phyloP scores from a whole-genome alignment of 1,140 invertebrate species.

The Archegozetes longisetosus region DNA sequence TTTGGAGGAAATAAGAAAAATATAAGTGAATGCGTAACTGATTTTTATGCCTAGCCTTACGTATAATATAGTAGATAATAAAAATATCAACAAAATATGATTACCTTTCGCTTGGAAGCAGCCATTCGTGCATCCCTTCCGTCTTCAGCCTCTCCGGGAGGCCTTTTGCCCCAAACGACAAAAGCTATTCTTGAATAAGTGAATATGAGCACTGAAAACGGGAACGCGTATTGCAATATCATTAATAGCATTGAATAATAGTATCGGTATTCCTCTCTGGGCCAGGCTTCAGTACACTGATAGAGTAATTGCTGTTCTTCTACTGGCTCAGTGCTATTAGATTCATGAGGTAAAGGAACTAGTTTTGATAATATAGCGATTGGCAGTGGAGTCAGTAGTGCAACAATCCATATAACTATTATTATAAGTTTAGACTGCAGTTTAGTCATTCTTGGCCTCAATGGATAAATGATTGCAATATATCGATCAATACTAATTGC shows the following conservation, averaged over 20 bases:
- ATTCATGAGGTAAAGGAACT: conserved; percentile 11
- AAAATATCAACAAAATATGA: not conserved
- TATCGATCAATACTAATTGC: conserved; percentile 37
- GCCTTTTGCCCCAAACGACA: conserved; percentile 69
- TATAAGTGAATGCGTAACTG: not conserved
- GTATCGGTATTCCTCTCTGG: conserved; percentile 15
- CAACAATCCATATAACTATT: conserved; percentile 52
- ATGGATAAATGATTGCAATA: conserved; percentile 69
- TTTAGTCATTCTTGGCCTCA: conserved; percentile 57
- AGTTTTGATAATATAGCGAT: conserved; percentile 46
- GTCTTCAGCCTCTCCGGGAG: conserved; percentile 67
- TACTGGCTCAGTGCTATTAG: not conserved
- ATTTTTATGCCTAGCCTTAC: not conserved
- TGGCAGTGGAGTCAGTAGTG: conserved; percentile 59
- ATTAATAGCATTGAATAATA: conserved; percentile 60
- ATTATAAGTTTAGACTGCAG: conserved; percentile 51
- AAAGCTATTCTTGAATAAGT: conserved; percentile 71
- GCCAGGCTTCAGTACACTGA: conserved; percentile 16
- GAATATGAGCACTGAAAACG: conserved; percentile 61
- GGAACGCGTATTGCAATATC: conserved; percentile 67
- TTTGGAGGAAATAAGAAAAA: not conserved
- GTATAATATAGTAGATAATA: not conserved
- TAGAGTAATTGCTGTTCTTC: not conserved
- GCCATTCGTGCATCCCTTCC: conserved; percentile 61
- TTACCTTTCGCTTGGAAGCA: conserved; percentile 72